These are phyloP conservation scores for Sericinus montela DNA, from an alignment of 2,888 invertebrate genomes.

Conservation along the genomic window DNA sequence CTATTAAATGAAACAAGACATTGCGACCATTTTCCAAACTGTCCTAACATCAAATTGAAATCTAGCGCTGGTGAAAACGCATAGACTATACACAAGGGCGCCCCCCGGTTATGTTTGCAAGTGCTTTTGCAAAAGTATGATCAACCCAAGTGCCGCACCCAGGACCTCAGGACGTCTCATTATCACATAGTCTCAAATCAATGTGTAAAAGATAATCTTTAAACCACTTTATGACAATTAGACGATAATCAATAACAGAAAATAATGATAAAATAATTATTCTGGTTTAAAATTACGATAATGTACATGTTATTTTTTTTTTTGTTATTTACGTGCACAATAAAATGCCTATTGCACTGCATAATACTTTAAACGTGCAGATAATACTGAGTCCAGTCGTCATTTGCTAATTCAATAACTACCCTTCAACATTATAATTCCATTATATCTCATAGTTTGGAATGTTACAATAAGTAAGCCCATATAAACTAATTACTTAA, in stretches of 20 bases:
- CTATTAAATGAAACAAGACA: too few species aligned
- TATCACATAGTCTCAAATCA: too few species aligned
- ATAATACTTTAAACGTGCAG: slow-evolving; percentile 40
- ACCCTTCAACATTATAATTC: slow-evolving; percentile 9
- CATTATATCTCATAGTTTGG: slow-evolving; percentile 9
- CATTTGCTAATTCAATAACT: slow-evolving; percentile 5
- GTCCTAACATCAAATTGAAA: too few species aligned
- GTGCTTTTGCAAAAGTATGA: too few species aligned
- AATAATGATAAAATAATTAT: not conserved
- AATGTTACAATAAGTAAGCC: slow-evolving; percentile 16
- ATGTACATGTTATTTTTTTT: not conserved
- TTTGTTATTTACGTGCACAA: not conserved
- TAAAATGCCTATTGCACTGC: slow-evolving; percentile 37
- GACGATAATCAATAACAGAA: not conserved
- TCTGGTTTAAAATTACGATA: not conserved
- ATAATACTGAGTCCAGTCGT: slow-evolving; percentile 58
- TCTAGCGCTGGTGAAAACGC: too few species aligned
- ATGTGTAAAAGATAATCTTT: too few species aligned
- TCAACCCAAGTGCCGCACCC: too few species aligned
- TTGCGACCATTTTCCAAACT: too few species aligned
- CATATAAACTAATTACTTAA: slow-evolving; percentile 9
- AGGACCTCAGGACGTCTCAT: too few species aligned
- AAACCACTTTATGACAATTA: too few species aligned
- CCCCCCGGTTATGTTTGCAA: too few species aligned
- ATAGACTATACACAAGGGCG: too few species aligned